Conservation (phyloP, 30 jellyfish, hydroid and myxozoan genomes). For the Aurelia aurita complex sp. Pacific region DNA sequence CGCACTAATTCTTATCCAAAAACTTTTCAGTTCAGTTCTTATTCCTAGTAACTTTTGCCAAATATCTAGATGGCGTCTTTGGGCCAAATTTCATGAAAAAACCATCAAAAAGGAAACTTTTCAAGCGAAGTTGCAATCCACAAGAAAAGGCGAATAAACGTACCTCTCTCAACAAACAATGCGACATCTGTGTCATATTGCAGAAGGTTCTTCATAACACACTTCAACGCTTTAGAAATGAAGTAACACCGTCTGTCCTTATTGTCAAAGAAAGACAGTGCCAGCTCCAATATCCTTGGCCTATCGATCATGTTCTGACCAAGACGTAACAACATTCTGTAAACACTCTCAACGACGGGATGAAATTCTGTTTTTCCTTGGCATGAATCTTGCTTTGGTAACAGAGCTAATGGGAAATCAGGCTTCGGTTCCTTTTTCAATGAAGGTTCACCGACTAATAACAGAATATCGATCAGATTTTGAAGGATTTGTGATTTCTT, state of each 20-base stretch:
- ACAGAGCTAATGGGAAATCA: slow-evolving; percentile 16
- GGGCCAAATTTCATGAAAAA: too few species aligned
- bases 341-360: slow-evolving; percentile 9
- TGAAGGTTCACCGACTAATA: slow-evolving; percentile 37
- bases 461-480: slow-evolving; percentile 15
- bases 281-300: slow-evolving; percentile 2
- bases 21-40: too few species aligned
- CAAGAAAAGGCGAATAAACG: background rate
- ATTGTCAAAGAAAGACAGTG: background rate
- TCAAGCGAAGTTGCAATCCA: too few species aligned
- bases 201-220: slow-evolving; percentile 7
- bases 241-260: background rate
- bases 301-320: slow-evolving; percentile 17
- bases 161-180: slow-evolving; percentile 41
- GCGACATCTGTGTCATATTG: slow-evolving; percentile 18
- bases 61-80: too few species aligned
- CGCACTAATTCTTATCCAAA: too few species aligned
- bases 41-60: too few species aligned
- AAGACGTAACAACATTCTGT: slow-evolving; percentile 2
- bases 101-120: too few species aligned
- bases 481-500: slow-evolving; percentile 13
- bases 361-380: slow-evolving; percentile 1
- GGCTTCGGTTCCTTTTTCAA: background rate
- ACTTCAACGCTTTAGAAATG: slow-evolving; percentile 22
- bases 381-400: slow-evolving; percentile 4